Conservation (phyloP, 2,113 vertebrate genomes). For the Crotalus helleri region DNA sequence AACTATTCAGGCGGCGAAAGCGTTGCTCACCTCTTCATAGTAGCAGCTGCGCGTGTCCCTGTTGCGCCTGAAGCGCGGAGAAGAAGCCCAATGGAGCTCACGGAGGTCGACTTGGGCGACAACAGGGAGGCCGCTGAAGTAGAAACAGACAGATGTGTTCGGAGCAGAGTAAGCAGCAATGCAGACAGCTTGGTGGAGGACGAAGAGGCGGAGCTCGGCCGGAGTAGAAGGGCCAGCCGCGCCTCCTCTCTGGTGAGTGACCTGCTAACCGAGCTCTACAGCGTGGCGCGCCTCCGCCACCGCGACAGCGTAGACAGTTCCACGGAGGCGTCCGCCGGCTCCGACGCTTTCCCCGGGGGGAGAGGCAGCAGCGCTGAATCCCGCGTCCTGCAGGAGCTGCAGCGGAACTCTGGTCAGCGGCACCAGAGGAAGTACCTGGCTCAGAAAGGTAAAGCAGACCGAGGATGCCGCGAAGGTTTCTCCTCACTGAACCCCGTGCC, state of each 20-base stretch:
- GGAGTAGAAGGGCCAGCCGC: constrained; percentile 52
- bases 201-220: not conserved
- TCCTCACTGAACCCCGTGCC: not conserved
- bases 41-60: not conserved
- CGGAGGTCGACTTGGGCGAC: constrained; percentile 3
- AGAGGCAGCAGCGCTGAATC: constrained; percentile 73
- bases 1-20: constrained; percentile 38
- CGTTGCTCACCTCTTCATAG: not conserved
- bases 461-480: not conserved
- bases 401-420: constrained; percentile 76
- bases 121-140: not conserved
- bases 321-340: constrained; percentile 83
- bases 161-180: constrained; percentile 44
- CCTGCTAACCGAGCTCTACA: constrained; percentile 89
- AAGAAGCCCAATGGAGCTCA: constrained; percentile 7
- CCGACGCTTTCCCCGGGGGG: constrained; percentile 77
- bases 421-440: constrained; percentile 82
- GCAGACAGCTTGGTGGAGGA: not conserved
- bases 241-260: constrained; percentile 86
- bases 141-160: constrained; percentile 26
- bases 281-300: constrained; percentile 48
- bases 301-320: constrained; percentile 86
- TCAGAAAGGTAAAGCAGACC: constrained; percentile 80
- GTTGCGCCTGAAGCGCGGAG: not conserved
- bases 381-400: constrained; percentile 78